Conservation (phyloP, 2,113 vertebrate species). For the Phyllostomus discolor region DNA sequence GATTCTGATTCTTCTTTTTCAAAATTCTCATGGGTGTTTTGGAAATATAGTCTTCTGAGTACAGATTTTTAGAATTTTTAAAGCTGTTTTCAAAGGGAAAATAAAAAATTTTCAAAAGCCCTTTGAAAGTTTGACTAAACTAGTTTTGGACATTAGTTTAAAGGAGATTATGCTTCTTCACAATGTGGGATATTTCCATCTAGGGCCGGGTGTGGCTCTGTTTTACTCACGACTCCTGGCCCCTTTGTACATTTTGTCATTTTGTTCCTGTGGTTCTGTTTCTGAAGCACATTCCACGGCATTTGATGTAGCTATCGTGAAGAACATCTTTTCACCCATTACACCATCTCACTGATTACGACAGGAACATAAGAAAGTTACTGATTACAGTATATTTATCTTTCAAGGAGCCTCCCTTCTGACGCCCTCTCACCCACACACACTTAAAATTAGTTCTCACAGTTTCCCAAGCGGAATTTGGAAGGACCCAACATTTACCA, state of each 20-base stretch:
- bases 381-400: neutral
- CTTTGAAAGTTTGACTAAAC: neutral
- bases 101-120: neutral
- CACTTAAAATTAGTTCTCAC: neutral
- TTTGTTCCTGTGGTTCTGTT: neutral
- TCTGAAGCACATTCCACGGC: neutral
- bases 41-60: conserved; percentile 27
- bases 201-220: neutral
- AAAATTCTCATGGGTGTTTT: neutral
- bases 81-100: neutral
- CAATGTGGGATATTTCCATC: neutral
- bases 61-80: conserved; percentile 33
- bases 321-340: neutral
- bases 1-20: neutral
- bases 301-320: neutral
- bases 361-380: conserved; percentile 20
- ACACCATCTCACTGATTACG: neutral
- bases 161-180: neutral
- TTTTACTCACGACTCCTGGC: neutral
- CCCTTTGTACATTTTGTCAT: neutral
- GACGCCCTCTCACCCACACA: neutral
- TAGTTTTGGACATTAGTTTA: conserved; percentile 10
- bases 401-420: neutral
- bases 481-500: neutral
- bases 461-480: neutral